Evolutionary conservation across 2,888 invertebrate genomes (phyloP), one percentile per base, ranked within the genome.

Genomic region (Mactromeris polynyma): DNA sequence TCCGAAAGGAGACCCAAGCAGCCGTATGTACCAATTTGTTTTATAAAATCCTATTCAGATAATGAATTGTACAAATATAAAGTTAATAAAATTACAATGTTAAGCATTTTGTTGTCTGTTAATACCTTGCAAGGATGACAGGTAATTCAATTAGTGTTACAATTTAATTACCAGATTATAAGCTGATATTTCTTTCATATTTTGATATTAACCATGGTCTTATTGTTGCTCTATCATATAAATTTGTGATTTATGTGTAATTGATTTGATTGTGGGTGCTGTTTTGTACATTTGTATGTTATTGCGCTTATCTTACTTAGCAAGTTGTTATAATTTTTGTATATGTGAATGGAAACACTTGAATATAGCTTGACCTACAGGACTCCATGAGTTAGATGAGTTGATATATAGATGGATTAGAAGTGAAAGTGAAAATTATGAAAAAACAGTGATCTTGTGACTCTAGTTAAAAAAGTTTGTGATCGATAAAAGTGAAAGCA

Each of bases 1-100:
- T 95, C 94, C 93, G 94, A 91, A 93, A 94, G 91, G 94, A 94
- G 88, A 94, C 93, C 82, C 94, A 94, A 81, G 94, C 94, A 92
- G 94, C 94, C 93, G 95, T 95, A 95, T 93, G 95, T 95, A 93
- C 92, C 80, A 82, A 42, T 84, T 73, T 87, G 64, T 54, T 79
- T 51, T 69, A 77, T 73, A 54, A 77, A 38, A 79, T 36, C 33
- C 46, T 58, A 79, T 33, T 26, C 17, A 38, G 42, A 21, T 79
- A 54, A n/a, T 69, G 33, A 77, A n/a, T 38, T 77, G 73, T 73
- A 73, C 26, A 33, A 11, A n/a, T 17, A 17, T 73, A 19, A 31
- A 33, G 17, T 73, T 19, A 73, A 73, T 73, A 73, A 73, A 51
- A 42, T 51, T n/a, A 9, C 14, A 9, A 51, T 69, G n/a, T 69